Evolutionary conservation across 2,888 invertebrate species (phyloP).

Genomic region (Drepana falcataria): DNA sequence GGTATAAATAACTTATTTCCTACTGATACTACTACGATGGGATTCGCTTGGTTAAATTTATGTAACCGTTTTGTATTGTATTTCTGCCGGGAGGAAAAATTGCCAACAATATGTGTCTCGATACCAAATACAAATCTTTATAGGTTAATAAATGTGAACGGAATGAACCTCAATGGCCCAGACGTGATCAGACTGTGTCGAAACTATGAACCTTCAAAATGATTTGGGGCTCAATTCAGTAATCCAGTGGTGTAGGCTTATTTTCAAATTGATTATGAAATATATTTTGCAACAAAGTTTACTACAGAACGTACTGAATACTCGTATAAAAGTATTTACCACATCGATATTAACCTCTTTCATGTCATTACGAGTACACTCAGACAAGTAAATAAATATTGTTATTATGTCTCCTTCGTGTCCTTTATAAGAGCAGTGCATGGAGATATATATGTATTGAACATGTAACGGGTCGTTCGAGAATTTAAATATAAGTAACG

Average conservation of each 20-base stretch:
- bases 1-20: slow-evolving; percentile 12
- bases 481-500: too few species aligned
- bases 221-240: slow-evolving; percentile 22
- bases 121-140: slow-evolving; percentile 41
- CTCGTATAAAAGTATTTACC: too few species aligned
- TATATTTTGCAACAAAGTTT: not conserved
- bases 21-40: slow-evolving; percentile 10
- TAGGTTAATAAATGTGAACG: slow-evolving; percentile 48
- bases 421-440: too few species aligned
- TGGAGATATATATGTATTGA: too few species aligned
- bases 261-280: slow-evolving; percentile 6
- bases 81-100: slow-evolving; percentile 4
- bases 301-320: not conserved
- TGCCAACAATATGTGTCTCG: slow-evolving; percentile 11
- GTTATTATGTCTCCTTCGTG: too few species aligned
- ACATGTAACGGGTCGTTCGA: too few species aligned
- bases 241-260: slow-evolving; percentile 21
- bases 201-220: slow-evolving; percentile 34
- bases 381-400: too few species aligned
- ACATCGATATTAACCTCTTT: too few species aligned
- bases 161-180: slow-evolving; percentile 47
- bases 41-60: not conserved
- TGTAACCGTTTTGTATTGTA: slow-evolving; percentile 4
- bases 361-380: too few species aligned
- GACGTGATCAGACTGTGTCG: slow-evolving; percentile 47